Evolutionary conservation across 1,140 invertebrate species (phyloP), one percentile per base, ranked within the genome.

Genomic region (Potamilus streckersoni): DNA sequence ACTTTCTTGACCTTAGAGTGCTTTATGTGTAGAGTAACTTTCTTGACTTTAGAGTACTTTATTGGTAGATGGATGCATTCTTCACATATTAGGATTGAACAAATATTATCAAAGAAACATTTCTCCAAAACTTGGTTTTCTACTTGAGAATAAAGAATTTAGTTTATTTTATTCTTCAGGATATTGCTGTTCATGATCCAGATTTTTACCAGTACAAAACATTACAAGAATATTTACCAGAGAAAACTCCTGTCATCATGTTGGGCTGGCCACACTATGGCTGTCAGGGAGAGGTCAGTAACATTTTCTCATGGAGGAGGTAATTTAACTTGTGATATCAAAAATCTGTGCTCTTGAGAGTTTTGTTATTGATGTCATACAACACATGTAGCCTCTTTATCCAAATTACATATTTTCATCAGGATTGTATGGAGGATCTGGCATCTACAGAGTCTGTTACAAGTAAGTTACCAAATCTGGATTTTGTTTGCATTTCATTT

Each of bases 191-290:
- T 0, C 83, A 93, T 74, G 90, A 90, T 62, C 79, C 86, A 17
- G 81, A 78, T 13, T 88, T 88, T 73, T 78, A 69, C 56, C 89
- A 69, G 38, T 92, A 90, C 78, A 90, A 88, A 60, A 92, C 92
- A 20, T 88, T 96, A 17, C 89, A 92, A n/a, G 93, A 96, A 58
- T 90, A 96, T 1, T 97, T 95, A 82, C 92, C 93, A 2, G 84
- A 89, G 4, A 93, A 93, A 1, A 92, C 92, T 64, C 82, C 86
- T 2, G 93, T 95, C 70, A 97, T 97, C 85, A 93, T 96, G 89
- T 87, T 97, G 13, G 93, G 93, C 0, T 92, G 93, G 79, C 94
- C 93, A 3, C 93, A 95, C 89, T 97, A 96, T 89, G 96, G 96
- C 17, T 92, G 92, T 67, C 91, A 93, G 83, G 95, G 94, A 64